phyloP scores from a whole-genome alignment of 2,113 vertebrate species.

The Charadrius vociferus region DNA sequence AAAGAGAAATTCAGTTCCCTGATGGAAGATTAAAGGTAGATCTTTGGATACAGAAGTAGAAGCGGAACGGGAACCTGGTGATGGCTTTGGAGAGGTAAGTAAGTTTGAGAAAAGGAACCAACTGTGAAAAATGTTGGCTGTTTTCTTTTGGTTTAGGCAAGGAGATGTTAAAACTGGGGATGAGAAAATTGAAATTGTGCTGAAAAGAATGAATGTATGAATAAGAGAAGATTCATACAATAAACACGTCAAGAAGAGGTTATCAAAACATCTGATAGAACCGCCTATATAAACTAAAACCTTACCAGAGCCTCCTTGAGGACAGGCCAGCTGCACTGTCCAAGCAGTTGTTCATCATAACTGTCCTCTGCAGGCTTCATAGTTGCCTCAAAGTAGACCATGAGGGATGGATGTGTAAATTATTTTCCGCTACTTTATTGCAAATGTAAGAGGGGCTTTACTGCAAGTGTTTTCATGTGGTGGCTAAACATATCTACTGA shows the following conservation, averaged over 20 bases:
- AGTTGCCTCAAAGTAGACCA: fast-evolving
- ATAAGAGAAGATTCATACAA: not conserved
- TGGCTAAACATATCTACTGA: not conserved
- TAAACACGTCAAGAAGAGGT: not conserved
- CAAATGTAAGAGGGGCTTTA: not conserved
- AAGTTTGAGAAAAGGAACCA: not conserved
- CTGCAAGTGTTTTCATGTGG: not conserved
- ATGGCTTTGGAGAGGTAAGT: not conserved
- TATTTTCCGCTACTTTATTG: not conserved
- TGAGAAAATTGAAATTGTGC: not conserved
- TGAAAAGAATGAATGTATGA: not conserved
- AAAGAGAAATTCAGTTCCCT: not conserved
- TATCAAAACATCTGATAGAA: not conserved
- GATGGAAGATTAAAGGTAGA: not conserved
- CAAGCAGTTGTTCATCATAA: fast-evolving
- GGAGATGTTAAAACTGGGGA: not conserved
- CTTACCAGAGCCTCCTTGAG: not conserved
- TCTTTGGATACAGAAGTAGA: not conserved
- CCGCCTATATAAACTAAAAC: not conserved
- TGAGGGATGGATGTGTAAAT: not conserved
- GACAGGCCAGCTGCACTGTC: not conserved
- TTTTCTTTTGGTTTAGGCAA: not conserved
- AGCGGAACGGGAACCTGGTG: not conserved
- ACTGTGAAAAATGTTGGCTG: not conserved
- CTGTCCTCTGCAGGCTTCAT: not conserved